phyloP scores from a whole-genome alignment of 2,113 vertebrate genomes.

The Tachycineta bicolor region DNA sequence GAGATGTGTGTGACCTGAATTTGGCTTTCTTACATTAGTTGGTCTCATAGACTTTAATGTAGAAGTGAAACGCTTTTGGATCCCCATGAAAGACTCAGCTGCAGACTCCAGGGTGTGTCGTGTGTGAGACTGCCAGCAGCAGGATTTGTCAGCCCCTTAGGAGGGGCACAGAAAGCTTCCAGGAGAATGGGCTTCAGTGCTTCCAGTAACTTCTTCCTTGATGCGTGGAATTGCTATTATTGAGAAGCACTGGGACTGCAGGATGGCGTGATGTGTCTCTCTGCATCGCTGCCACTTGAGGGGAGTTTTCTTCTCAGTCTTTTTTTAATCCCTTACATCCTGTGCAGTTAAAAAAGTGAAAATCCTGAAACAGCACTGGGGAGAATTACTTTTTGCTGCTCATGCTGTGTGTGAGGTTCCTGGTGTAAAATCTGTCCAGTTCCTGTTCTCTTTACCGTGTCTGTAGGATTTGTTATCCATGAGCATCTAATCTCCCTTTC shows the following conservation, averaged over 20 bases:
- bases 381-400: not conserved
- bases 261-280: not conserved
- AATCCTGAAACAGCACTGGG: not conserved
- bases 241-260: not conserved
- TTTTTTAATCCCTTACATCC: not conserved
- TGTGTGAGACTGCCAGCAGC: not conserved
- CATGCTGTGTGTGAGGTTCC: not conserved
- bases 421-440: not conserved
- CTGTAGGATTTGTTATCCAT: not conserved
- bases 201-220: slow-evolving; percentile 48
- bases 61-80: not conserved
- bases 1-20: not conserved
- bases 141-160: not conserved
- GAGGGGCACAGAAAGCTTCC: not conserved
- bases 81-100: not conserved
- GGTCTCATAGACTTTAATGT: not conserved
- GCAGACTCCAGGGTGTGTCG: not conserved
- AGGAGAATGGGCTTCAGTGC: not conserved
- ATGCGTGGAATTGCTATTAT: not conserved
- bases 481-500: not conserved
- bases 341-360: not conserved
- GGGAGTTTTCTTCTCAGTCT: not conserved
- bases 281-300: not conserved
- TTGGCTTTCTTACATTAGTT: not conserved
- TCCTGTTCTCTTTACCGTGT: not conserved